A percentile compares a stretch with the other conserved stretches of the same genome.
Evolutionary conservation across 2,113 vertebrate genomes (phyloP).

Genomic region (Austrofundulus limnaeus): DNA sequence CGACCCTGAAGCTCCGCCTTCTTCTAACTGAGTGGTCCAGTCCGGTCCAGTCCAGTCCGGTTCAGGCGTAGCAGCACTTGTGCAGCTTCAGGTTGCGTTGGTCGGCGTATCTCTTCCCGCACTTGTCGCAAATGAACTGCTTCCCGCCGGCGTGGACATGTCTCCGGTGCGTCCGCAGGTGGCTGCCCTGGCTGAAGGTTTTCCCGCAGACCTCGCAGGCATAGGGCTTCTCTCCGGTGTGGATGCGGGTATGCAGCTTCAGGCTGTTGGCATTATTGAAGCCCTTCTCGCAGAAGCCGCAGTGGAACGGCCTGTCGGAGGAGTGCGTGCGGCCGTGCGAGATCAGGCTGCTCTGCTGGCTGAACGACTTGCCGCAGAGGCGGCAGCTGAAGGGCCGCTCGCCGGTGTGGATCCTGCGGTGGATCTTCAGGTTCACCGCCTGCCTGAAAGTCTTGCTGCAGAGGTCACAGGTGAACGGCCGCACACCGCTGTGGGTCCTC

Average conservation of each 20-base stretch:
- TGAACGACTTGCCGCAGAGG: constrained; percentile 77
- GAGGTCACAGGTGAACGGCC: constrained; percentile 71
- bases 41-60: too few species aligned
- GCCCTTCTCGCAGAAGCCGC: constrained; percentile 67
- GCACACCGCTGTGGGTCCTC: constrained; percentile 69
- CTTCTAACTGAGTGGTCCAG: not conserved
- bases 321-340: constrained; percentile 75
- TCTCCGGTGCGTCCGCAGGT: constrained; percentile 75
- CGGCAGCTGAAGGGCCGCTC: constrained; percentile 75
- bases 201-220: constrained; percentile 71
- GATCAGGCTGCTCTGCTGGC: constrained; percentile 78
- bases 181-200: constrained; percentile 77
- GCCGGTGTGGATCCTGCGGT: constrained; percentile 74
- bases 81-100: constrained; percentile 77
- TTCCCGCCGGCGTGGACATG: constrained; percentile 78
- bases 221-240: constrained; percentile 78
- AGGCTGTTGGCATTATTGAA: constrained; percentile 79
- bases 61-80: constrained; percentile 73
- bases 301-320: constrained; percentile 62
- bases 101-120: constrained; percentile 77
- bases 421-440: constrained; percentile 77
- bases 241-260: constrained; percentile 74
- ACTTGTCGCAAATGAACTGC: constrained; percentile 79
- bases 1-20: too few species aligned
- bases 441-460: constrained; percentile 77